Evolutionary conservation across 2,797 vertebrate genomes (phyloP).

Genomic region (Macropodus opercularis): DNA sequence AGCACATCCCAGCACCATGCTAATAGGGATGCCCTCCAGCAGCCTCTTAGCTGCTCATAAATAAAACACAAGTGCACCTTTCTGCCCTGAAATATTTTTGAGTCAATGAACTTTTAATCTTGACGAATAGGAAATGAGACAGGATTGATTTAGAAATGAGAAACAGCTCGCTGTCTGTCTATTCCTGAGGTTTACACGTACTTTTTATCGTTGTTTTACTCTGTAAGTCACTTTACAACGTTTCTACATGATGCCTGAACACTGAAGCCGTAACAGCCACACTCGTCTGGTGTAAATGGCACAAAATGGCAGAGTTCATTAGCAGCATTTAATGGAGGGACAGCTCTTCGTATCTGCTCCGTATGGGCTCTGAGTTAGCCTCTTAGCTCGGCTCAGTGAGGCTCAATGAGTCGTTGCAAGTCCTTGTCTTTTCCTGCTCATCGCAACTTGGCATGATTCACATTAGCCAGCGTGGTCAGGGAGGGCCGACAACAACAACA

Average conservation of each 20-base stretch:
- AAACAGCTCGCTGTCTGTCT: neutral
- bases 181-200: neutral
- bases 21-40: conserved; percentile 70
- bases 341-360: conserved; percentile 22
- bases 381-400: conserved; percentile 65
- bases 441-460: conserved; percentile 53
- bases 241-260: neutral
- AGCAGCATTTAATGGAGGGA: conserved; percentile 3
- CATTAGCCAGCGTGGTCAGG: conserved; percentile 52
- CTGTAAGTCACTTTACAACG: neutral
- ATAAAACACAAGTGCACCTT: conserved; percentile 66
- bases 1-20: conserved; percentile 40
- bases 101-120: conserved; percentile 60
- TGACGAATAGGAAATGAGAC: conserved; percentile 42
- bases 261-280: neutral
- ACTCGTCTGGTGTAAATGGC: neutral
- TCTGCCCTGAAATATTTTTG: conserved; percentile 45
- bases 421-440: conserved; percentile 39
- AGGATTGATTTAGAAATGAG: conserved; percentile 25
- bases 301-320: conserved; percentile 6
- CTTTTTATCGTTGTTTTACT: neutral
- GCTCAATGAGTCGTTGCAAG: conserved; percentile 58
- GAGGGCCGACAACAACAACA: conserved; percentile 52
- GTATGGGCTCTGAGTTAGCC: conserved; percentile 34
- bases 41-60: conserved; percentile 71